Evolutionary conservation across 1,140 invertebrate genomes (phyloP), one percentile per base, ranked within the genome.

Genomic region (Contarinia nasturtii): DNA sequence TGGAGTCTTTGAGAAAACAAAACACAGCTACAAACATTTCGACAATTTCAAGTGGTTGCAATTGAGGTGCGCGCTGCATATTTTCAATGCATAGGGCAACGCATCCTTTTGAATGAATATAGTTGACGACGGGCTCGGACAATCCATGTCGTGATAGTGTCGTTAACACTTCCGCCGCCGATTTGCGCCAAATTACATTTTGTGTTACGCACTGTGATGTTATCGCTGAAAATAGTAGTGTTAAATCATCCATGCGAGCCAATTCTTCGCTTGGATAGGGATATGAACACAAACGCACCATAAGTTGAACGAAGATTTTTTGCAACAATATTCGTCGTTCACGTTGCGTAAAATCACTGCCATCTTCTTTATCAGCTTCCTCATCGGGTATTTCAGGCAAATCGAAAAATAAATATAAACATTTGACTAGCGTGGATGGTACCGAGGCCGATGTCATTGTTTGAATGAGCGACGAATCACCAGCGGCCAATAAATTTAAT

Each of bases 11-110:
- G 44, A 98, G 72, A 65, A 98, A 94, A 71, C 92, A 96, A 68
- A 98, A 95, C 27, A 97, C 81, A 12, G 91, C 92, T 33, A 94
- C 88, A 70, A 98, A 93, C 90, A 98, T 96, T 69, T 97, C 91
- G 12, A 95, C 88, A 51, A 95, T 79, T 69, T 98, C 92, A 55
- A 94, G 69, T n/a, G 89, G 89, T 51, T 85, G 85, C 54, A 95
- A 68, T 64, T 94, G 87, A 55, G 80, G 80, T 67, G 89, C 79
- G 59, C 85, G 76, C 71, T 93, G 83, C 86, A 97, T 92, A 68
- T 98, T 97, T 63, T 97, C 91, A 55, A 98, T 81, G 67, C 93
- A 98, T 45, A 90, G 71, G 46, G 79, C 77, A 52, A 98, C 84
- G 72, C 95, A 98, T 48, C 85, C 82, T 71, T 97, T 97, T 65